Percentiles rank a stretch among this genome's conserved stretches.
phyloP scores from a whole-genome alignment of 2,113 vertebrate genomes.

The Etia nguti region DNA sequence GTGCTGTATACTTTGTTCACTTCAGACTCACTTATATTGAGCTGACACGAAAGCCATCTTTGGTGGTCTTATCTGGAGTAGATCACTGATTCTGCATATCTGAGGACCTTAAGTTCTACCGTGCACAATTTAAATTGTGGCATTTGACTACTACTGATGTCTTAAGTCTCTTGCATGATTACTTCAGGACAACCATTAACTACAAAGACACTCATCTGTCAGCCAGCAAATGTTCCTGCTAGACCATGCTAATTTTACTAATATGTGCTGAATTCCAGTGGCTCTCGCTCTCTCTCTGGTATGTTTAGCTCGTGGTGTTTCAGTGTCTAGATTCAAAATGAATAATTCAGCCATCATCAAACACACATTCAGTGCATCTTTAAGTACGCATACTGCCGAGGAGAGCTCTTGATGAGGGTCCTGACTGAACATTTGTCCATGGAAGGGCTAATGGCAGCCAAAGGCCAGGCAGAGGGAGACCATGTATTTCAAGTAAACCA shows the following conservation, averaged over 20 bases:
- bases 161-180: slow-evolving; percentile 58
- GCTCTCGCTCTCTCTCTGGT: slow-evolving; percentile 30
- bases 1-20: neutral
- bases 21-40: neutral
- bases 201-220: slow-evolving; percentile 66
- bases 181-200: slow-evolving; percentile 69
- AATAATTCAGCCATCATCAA: slow-evolving; percentile 73
- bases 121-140: slow-evolving; percentile 59
- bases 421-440: slow-evolving; percentile 44
- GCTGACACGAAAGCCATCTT: slow-evolving; percentile 27
- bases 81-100: slow-evolving; percentile 55
- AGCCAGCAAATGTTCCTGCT: slow-evolving; percentile 65
- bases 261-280: slow-evolving; percentile 65
- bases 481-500: slow-evolving; percentile 56
- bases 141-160: slow-evolving; percentile 71
- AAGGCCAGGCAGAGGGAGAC: slow-evolving; percentile 48
- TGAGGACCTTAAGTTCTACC: slow-evolving; percentile 55
- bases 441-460: slow-evolving; percentile 54
- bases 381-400: slow-evolving; percentile 51
- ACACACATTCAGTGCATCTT: slow-evolving; percentile 65
- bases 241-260: slow-evolving; percentile 67
- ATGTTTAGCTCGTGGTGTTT: slow-evolving; percentile 66
- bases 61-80: slow-evolving; percentile 56
- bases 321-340: slow-evolving; percentile 59
- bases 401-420: slow-evolving; percentile 58